phyloP scores from a whole-genome alignment of 2,888 invertebrate species.

The Lacanobia oleracea region DNA sequence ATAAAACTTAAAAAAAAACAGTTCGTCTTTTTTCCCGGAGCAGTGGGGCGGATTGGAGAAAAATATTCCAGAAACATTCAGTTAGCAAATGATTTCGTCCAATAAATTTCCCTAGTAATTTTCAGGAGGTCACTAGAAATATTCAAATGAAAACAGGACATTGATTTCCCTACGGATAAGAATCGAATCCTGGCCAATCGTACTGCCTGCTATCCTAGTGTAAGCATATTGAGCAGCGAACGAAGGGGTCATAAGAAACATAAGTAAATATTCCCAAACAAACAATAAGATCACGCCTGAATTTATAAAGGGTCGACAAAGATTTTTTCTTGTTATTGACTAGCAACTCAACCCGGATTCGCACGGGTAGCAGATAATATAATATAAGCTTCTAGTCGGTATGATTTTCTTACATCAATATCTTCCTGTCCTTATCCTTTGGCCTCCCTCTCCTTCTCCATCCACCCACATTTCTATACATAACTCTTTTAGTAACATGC shows the following conservation, averaged over 20 bases:
- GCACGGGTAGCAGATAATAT: too few species aligned
- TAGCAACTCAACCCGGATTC: too few species aligned
- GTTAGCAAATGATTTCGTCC: not conserved
- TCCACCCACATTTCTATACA: too few species aligned
- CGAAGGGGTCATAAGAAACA: not conserved
- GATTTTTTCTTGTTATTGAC: too few species aligned
- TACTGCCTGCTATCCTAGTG: slow-evolving; percentile 22
- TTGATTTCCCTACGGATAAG: slow-evolving; percentile 43
- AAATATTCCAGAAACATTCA: not conserved
- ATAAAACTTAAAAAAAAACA: too few species aligned
- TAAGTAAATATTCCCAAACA: not conserved
- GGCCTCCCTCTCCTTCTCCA: too few species aligned
- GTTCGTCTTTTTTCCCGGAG: not conserved
- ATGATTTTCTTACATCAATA: too few species aligned
- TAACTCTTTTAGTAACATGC: too few species aligned
- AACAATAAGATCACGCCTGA: not conserved
- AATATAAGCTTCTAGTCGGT: too few species aligned
- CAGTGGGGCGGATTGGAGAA: not conserved
- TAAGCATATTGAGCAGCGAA: slow-evolving; percentile 24
- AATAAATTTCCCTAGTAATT: not conserved
- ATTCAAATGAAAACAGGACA: slow-evolving; percentile 25
- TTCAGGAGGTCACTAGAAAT: not conserved
- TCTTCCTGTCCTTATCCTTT: too few species aligned
- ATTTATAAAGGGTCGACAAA: not conserved
- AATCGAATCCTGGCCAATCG: slow-evolving; percentile 47